Evolutionary conservation across 1,140 invertebrate genomes (phyloP).

Genomic region (Microvelia longipes): DNA sequence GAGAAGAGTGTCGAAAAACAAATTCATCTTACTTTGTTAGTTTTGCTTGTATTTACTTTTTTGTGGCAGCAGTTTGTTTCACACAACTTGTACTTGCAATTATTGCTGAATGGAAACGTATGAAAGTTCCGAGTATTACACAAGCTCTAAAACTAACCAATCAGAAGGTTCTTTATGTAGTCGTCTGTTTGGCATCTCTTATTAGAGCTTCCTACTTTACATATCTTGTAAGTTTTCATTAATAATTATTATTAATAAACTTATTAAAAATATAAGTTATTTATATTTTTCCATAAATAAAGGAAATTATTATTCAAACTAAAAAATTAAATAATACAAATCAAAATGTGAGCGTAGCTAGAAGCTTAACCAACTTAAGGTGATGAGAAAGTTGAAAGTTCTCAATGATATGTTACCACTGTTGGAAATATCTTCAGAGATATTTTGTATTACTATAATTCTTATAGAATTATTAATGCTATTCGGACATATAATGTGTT

Average conservation of each 20-base stretch:
- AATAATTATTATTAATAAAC: not conserved
- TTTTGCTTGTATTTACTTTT: constrained; percentile 64
- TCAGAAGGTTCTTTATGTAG: constrained; percentile 79
- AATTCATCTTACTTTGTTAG: constrained; percentile 51
- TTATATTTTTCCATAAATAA: too few species aligned
- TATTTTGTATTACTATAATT: too few species aligned
- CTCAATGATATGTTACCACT: too few species aligned
- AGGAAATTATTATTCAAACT: too few species aligned
- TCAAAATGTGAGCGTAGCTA: too few species aligned
- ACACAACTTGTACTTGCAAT: constrained; percentile 74
- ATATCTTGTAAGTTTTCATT: constrained; percentile 51
- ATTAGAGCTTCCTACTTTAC: constrained; percentile 79
- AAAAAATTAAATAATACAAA: too few species aligned
- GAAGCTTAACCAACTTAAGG: too few species aligned
- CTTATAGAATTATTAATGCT: too few species aligned
- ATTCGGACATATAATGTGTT: too few species aligned
- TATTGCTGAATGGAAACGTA: constrained; percentile 59
- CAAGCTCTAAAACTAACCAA: constrained; percentile 73
- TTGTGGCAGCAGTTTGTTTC: constrained; percentile 69
- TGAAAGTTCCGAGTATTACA: constrained; percentile 63
- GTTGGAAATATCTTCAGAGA: too few species aligned
- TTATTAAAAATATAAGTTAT: too few species aligned
- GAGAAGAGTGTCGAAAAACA: constrained; percentile 41
- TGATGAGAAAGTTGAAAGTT: too few species aligned
- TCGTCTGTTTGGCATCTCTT: constrained; percentile 71